These are phyloP conservation scores for Ormyrus pomaceus DNA, from an alignment of 2,888 invertebrate genomes.

Conservation along the genomic window DNA sequence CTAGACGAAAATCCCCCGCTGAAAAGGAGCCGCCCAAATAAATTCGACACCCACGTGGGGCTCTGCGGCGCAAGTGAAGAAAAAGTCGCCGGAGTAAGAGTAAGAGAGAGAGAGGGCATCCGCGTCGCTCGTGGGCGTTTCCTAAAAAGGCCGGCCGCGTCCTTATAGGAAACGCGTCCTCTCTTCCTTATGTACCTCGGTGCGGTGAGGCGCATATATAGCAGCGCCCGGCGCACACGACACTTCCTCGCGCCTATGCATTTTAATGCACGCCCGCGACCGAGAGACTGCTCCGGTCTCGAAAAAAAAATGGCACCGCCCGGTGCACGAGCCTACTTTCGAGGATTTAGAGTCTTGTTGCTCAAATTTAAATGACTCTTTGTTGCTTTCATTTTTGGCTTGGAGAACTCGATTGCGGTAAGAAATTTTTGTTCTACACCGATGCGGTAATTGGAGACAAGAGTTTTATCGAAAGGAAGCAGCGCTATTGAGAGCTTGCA, in stretches of 20 bases:
- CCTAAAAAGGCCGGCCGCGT: slow-evolving; percentile 31
- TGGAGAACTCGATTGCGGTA: no score
- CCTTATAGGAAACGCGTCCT: slow-evolving; percentile 36
- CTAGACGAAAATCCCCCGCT: not conserved
- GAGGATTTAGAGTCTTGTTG: no score
- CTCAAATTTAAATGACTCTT: no score
- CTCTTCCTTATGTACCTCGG: slow-evolving; percentile 15
- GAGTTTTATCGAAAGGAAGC: no score
- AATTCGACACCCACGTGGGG: slow-evolving; percentile 40
- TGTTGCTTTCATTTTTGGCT: no score
- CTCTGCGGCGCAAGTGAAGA: not conserved
- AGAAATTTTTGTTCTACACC: no score
- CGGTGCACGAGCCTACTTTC: no score
- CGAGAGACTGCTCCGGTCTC: not conserved
- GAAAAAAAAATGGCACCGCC: no score
- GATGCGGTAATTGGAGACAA: no score
- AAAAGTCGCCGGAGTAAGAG: not conserved
- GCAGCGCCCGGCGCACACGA: slow-evolving; percentile 7
- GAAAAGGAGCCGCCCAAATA: slow-evolving; percentile 26
- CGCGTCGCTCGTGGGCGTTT: slow-evolving; percentile 18
- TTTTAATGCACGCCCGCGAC: slow-evolving; percentile 28
- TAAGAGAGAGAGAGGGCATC: slow-evolving; percentile 5
- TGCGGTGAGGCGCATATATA: no score
- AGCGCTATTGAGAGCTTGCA: no score
- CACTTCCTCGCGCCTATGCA: slow-evolving; percentile 36